Evolutionary conservation across 1,140 invertebrate genomes (phyloP).

Genomic region (Camponotus vicinus): DNA sequence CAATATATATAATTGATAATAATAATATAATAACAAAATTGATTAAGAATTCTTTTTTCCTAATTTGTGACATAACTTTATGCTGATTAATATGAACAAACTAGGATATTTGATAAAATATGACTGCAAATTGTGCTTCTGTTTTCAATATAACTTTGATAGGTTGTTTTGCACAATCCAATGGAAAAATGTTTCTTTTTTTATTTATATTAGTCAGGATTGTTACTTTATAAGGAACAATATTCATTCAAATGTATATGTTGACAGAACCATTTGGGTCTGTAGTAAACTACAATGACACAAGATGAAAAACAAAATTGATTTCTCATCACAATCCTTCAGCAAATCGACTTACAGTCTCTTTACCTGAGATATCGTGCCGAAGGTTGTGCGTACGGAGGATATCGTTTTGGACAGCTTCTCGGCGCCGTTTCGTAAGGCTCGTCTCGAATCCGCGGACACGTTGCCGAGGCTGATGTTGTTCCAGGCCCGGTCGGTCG

Average conservation of each 20-base stretch:
- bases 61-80: neutral
- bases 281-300: neutral
- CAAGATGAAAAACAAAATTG: slow-evolving; percentile 7
- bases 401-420: slow-evolving; percentile 88
- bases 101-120: neutral
- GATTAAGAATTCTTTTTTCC: neutral
- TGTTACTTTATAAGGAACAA: too few species aligned
- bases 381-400: slow-evolving; percentile 87
- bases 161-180: neutral
- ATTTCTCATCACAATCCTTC: slow-evolving; percentile 30
- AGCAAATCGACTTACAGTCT: neutral
- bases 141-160: neutral
- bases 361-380: slow-evolving; percentile 87
- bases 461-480: slow-evolving; percentile 82
- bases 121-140: neutral
- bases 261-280: neutral
- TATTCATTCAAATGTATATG: neutral
- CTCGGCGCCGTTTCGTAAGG: slow-evolving; percentile 86
- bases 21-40: too few species aligned
- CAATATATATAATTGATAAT: too few species aligned
- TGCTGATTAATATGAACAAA: neutral
- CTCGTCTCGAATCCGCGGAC: slow-evolving; percentile 84
- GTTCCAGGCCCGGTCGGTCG: slow-evolving; percentile 80
- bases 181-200: too few species aligned
- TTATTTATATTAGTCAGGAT: too few species aligned